These are phyloP conservation scores for Nematopogon swammerdamellus DNA, from an alignment of 2,888 invertebrate species.

Conservation along the genomic window DNA sequence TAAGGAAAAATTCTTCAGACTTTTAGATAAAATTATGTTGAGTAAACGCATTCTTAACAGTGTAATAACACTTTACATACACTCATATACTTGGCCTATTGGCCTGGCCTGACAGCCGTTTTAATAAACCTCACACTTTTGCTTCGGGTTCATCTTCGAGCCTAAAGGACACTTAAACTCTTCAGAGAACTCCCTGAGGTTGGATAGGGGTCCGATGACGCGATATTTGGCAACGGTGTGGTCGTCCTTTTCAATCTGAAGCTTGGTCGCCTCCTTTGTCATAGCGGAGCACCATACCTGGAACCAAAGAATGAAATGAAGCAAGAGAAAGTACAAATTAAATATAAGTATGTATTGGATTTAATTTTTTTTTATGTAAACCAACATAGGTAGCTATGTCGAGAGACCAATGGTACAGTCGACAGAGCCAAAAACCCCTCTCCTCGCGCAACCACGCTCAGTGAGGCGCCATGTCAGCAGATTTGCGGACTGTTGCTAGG, in stretches of 20 bases:
- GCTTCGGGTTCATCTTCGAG: constrained; percentile 79
- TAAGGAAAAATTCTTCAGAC: too few species aligned
- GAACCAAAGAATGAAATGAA: constrained; percentile 6
- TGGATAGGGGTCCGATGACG: constrained; percentile 84
- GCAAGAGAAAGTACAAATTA: neutral
- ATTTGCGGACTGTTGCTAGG: too few species aligned
- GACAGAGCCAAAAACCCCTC: too few species aligned
- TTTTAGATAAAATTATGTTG: too few species aligned
- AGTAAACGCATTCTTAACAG: too few species aligned
- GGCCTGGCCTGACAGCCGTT: too few species aligned
- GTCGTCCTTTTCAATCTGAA: constrained; percentile 90
- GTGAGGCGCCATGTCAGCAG: too few species aligned
- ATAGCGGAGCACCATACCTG: constrained; percentile 89
- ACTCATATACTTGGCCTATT: too few species aligned
- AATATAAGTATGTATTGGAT: neutral
- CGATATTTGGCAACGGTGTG: constrained; percentile 87
- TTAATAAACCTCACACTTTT: constrained; percentile 89
- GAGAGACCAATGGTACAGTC: too few species aligned
- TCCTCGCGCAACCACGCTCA: too few species aligned
- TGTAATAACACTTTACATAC: too few species aligned
- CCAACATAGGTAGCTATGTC: neutral
- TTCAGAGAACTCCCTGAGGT: constrained; percentile 76
- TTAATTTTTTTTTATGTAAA: neutral
- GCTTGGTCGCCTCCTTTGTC: constrained; percentile 77
- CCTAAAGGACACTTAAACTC: constrained; percentile 73